These are phyloP conservation scores for Dufourea novaeangliae DNA, from an alignment of 1,140 invertebrate genomes.

Conservation along the genomic window DNA sequence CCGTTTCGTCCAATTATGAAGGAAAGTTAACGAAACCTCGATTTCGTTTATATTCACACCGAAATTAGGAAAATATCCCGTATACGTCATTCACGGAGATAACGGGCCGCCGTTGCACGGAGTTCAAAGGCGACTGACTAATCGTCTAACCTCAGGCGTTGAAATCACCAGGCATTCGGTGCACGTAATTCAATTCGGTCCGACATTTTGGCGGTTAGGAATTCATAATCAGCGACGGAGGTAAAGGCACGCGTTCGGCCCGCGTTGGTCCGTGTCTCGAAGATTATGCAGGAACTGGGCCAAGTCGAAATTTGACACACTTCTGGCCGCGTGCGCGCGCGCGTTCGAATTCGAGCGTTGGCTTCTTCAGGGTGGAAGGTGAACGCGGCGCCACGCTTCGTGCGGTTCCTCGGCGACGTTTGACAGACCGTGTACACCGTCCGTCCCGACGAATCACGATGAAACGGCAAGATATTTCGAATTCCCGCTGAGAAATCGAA, in stretches of 20 bases:
- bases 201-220: slow-evolving; percentile 6
- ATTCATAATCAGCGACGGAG: slow-evolving; percentile 4
- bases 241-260: not conserved
- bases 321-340: slow-evolving; percentile 49
- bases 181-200: not conserved
- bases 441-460: slow-evolving; percentile 26
- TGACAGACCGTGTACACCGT: slow-evolving; percentile 5
- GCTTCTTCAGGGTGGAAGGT: not conserved
- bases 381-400: not conserved
- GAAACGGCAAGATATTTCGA: slow-evolving; percentile 58
- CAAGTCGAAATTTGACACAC: slow-evolving; percentile 74
- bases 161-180: not conserved
- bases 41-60: no score
- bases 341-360: slow-evolving; percentile 42
- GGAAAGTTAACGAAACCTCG: no score
- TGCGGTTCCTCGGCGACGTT: not conserved
- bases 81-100: no score
- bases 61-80: no score
- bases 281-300: slow-evolving; percentile 71
- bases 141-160: not conserved
- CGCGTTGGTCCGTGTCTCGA: slow-evolving; percentile 19
- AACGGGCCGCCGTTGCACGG: no score
- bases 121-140: slow-evolving; percentile 3
- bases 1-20: no score
- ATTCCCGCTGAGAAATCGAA: slow-evolving; percentile 69